phyloP scores from a whole-genome alignment of 2,797 vertebrate species.

The Xenopus petersii region DNA sequence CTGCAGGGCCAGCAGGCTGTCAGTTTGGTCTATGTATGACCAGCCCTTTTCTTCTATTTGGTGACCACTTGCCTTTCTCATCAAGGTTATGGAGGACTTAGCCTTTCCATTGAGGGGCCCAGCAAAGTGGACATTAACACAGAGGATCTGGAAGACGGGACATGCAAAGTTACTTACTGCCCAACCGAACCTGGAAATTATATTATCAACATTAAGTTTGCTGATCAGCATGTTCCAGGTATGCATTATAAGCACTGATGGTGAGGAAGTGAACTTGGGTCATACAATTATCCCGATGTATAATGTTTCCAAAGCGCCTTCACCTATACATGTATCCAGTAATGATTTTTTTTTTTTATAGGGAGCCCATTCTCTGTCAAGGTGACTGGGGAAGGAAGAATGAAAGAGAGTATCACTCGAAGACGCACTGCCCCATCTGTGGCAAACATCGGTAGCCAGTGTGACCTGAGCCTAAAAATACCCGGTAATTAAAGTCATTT shows the following conservation, averaged over 20 bases:
- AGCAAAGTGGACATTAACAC: conserved; percentile 94
- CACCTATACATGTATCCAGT: too few relatives aligned
- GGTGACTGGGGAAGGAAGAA: conserved; percentile 87
- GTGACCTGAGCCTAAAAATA: conserved; percentile 90
- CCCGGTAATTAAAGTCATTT: conserved; percentile 68
- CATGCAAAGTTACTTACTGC: conserved; percentile 88
- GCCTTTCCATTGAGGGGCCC: conserved; percentile 89
- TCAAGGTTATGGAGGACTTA: conserved; percentile 85
- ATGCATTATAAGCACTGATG: neutral
- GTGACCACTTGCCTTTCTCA: neutral
- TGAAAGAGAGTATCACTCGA: conserved; percentile 92
- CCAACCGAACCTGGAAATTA: conserved; percentile 93
- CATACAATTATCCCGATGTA: too few relatives aligned
- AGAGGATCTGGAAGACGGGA: conserved; percentile 89
- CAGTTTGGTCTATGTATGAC: too few relatives aligned
- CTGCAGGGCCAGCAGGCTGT: too few relatives aligned
- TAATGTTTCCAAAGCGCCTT: too few relatives aligned
- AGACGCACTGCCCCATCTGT: conserved; percentile 82
- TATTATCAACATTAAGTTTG: conserved; percentile 92
- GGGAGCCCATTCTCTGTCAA: conserved; percentile 91
- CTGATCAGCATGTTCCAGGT: conserved; percentile 91
- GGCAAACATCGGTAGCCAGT: conserved; percentile 86
- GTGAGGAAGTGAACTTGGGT: neutral
- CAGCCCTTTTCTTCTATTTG: too few relatives aligned
- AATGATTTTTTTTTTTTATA: conserved; percentile 46